These are phyloP conservation scores for Caprella mutica DNA, from an alignment of 2,888 invertebrate genomes.

Conservation along the genomic window DNA sequence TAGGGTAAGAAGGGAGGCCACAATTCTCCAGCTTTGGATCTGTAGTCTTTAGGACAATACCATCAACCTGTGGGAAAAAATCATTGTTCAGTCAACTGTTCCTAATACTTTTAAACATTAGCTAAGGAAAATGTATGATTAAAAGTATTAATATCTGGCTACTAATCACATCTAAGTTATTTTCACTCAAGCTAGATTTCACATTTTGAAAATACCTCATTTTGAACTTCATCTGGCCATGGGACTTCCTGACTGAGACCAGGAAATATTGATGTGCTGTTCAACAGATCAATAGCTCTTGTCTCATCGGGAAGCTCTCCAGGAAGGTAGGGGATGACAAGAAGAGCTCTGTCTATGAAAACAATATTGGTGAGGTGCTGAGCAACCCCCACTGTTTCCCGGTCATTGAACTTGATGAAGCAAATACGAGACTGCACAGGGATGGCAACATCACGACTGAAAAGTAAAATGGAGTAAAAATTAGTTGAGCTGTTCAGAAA, in stretches of 20 bases:
- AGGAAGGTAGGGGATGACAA: conserved; percentile 78
- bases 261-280: conserved; percentile 76
- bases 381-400: conserved; percentile 78
- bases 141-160: not conserved
- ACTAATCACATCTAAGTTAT: not conserved
- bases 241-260: conserved; percentile 75
- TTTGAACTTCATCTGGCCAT: conserved; percentile 78
- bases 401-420: conserved; percentile 88
- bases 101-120: not conserved
- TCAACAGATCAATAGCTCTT: conserved; percentile 80
- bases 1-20: conserved; percentile 80
- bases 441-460: conserved; percentile 65
- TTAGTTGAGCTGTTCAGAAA: conserved; percentile 5
- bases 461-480: conserved; percentile 37
- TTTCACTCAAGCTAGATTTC: not conserved
- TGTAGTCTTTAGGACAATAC: conserved; percentile 52
- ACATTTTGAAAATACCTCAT: conserved; percentile 47
- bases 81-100: not conserved
- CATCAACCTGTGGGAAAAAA: conserved; percentile 49
- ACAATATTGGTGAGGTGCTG: conserved; percentile 98
- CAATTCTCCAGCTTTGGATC: conserved; percentile 75
- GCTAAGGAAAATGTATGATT: not conserved
- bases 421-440: conserved; percentile 87
- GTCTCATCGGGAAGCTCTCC: conserved; percentile 90
- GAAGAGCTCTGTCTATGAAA: conserved; percentile 92